Evolutionary conservation across 2,797 vertebrate genomes (phyloP), one percentile per base, ranked within the genome.

Genomic region (Mycteria americana): DNA sequence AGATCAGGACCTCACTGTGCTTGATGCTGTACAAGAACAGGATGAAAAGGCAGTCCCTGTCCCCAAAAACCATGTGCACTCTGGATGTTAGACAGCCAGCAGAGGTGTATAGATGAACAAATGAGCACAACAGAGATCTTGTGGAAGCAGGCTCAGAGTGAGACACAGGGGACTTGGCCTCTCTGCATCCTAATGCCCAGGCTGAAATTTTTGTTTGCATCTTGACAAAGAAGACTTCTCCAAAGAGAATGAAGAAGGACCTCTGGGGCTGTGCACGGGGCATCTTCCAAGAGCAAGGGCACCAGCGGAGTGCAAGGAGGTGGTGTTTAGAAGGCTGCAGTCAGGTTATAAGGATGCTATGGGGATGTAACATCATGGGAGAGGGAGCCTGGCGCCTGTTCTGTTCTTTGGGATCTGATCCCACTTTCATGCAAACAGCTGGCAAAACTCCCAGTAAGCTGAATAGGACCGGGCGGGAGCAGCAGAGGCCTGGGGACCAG

Each of bases 101-200:
- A 86, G 39, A 80, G 25, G 21, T 2, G 1, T 11, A 14, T 2
- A 46, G 28, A 45, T 8, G 37, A 62, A 23, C 8, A 75, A 60
- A 46, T 8, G 3, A 39, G 8, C 17, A 45, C 24, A 51, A 18
- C 0, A 2, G 41, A 70, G 41, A 28, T 63, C 30, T 33, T 64
- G 22, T 31, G 53, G 33, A 51, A 88, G 35, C 3, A 37, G 3
- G 17, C 14, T 63, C 11, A 19, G 15, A 51, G 37, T 21, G 39
- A 72, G 19, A 74, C 16, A 24, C 5, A 28, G 19, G 4, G 14
- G 2, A 41, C 7, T 78, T 0, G 0, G 22, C 15, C 8, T 4
- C 16, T 48, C 22, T 1, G 3, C 23, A 37, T 72, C 21, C 25
- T 65, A 39, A 51, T 28, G 11, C 4, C 6, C 24, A 75, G 59